These are phyloP conservation scores for Stercorarius parasiticus DNA, from an alignment of 2,113 vertebrate species.

Conservation along the genomic window DNA sequence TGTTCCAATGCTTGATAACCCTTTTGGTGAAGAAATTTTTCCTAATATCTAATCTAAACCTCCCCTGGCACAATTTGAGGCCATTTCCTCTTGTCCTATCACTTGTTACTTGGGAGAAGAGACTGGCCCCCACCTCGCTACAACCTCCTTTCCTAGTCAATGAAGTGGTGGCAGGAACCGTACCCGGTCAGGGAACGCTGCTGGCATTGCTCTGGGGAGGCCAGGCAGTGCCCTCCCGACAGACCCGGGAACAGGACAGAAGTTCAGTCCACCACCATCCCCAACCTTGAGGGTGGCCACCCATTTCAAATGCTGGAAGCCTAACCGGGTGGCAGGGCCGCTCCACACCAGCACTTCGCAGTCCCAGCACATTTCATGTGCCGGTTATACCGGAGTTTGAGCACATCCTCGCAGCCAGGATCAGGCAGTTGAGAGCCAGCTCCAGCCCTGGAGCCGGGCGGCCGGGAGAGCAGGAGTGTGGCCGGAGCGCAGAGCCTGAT, in stretches of 20 bases:
- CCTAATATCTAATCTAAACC: neutral
- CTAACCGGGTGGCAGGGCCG: fast-evolving
- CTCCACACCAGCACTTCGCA: neutral
- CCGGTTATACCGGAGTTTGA: fast-evolving
- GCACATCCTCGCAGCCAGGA: fast-evolving
- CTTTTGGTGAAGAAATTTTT: neutral
- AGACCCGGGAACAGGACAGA: fast-evolving
- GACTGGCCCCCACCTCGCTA: neutral
- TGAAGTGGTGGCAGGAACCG: fast-evolving
- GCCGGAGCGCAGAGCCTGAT: fast-evolving
- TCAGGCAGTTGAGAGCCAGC: neutral
- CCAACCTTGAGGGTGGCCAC: neutral
- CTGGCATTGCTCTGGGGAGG: neutral
- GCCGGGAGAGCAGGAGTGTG: fast-evolving
- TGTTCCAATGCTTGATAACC: neutral
- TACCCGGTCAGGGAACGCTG: neutral
- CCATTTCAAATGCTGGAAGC: neutral
- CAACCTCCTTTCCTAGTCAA: too few relatives aligned
- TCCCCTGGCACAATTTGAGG: neutral
- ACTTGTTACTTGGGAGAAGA: neutral
- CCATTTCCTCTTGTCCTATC: neutral
- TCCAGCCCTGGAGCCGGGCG: fast-evolving
- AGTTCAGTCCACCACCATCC: neutral
- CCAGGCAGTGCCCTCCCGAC: fast-evolving
- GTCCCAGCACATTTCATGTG: neutral